phyloP scores from a whole-genome alignment of 53 echinoderm and acorn worm genomes.

The Stichopus horrens region DNA sequence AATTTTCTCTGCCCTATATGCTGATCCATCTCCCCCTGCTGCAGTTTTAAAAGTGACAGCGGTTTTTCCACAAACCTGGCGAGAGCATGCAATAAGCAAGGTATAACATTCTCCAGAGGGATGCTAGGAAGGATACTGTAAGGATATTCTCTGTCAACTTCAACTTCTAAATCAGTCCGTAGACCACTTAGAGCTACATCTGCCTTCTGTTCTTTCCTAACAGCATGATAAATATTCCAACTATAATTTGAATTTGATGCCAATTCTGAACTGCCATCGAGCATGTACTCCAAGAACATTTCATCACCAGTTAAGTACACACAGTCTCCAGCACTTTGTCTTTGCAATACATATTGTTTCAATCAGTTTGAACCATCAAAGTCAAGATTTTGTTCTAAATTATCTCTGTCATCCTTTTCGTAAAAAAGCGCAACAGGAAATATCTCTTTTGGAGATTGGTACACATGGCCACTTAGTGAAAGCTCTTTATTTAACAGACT shows the following conservation, averaged over 20 bases:
- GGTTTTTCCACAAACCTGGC: not conserved
- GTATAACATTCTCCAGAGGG: not conserved
- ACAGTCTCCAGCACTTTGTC: not conserved
- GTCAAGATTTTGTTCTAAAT: slow-evolving; percentile 40
- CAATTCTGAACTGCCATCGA: slow-evolving; percentile 60
- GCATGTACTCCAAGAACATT: slow-evolving; percentile 63
- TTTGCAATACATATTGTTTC: not conserved
- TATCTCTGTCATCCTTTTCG: slow-evolving; percentile 64
- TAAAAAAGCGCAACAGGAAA: slow-evolving; percentile 66
- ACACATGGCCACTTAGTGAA: not conserved
- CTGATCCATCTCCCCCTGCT: not conserved
- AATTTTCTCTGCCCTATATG: slow-evolving; percentile 1
- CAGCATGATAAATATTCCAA: slow-evolving; percentile 66
- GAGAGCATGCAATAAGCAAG: slow-evolving; percentile 11
- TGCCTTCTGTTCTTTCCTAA: slow-evolving; percentile 46
- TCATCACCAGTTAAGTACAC: slow-evolving; percentile 57
- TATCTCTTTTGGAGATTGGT: slow-evolving; percentile 40
- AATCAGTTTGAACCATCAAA: not conserved
- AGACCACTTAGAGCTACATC: not conserved
- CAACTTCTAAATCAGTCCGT: not conserved
- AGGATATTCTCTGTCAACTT: slow-evolving; percentile 9
- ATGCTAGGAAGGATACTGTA: not conserved
- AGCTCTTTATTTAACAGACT: slow-evolving; percentile 7
- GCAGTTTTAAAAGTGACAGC: not conserved
- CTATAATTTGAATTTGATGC: slow-evolving; percentile 54